Conservation (phyloP, 2,797 vertebrate species). For the Sebastes trivittatus region DNA sequence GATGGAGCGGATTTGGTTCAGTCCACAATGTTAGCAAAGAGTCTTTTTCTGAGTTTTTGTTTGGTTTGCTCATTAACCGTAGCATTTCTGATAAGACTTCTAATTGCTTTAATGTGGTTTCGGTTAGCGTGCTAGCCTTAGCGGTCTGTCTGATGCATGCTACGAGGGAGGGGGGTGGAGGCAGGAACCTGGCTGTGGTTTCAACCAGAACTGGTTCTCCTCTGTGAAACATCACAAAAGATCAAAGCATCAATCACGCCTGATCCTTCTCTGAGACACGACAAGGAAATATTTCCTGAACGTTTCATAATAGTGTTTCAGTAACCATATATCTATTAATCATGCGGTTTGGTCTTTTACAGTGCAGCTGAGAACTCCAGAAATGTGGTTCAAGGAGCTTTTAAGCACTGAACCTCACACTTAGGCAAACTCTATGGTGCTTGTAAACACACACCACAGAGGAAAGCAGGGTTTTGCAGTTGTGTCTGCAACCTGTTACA, state of each 20-base stretch:
- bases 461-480: neutral
- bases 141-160: constrained; percentile 44
- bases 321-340: constrained; percentile 67
- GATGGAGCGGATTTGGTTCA: constrained; percentile 69
- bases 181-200: constrained; percentile 70
- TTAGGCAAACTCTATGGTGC: constrained; percentile 29
- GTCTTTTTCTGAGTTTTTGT: constrained; percentile 70
- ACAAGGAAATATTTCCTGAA: constrained; percentile 71
- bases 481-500: constrained; percentile 27
- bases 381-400: constrained; percentile 39
- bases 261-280: constrained; percentile 60
- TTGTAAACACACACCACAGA: constrained; percentile 48
- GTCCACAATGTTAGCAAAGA: constrained; percentile 68
- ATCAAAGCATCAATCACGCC: constrained; percentile 70
- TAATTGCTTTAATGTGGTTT: constrained; percentile 77
- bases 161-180: neutral
- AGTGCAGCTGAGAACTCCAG: constrained; percentile 35
- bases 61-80: constrained; percentile 79
- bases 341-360: constrained; percentile 47
- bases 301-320: constrained; percentile 47
- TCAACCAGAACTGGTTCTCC: constrained; percentile 63
- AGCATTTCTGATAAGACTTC: constrained; percentile 74
- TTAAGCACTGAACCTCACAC: constrained; percentile 40
- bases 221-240: constrained; percentile 65
- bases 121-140: constrained; percentile 58